Percentiles rank a stretch among this genome's conserved stretches.
phyloP scores from a whole-genome alignment of 2,797 vertebrate species.

The Selene dorsalis region DNA sequence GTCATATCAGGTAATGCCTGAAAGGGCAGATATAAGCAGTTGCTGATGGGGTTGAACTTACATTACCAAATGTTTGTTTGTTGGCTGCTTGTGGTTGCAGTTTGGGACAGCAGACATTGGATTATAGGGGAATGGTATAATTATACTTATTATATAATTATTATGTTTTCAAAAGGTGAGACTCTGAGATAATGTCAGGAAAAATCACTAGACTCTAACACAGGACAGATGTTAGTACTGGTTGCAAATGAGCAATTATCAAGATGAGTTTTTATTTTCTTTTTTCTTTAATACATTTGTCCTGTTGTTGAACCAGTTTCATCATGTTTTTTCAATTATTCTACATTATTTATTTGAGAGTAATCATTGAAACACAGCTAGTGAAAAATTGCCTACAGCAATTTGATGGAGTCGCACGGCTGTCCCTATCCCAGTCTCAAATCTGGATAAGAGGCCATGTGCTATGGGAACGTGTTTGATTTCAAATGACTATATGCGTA shows the following conservation, averaged over 20 bases:
- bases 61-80: background rate
- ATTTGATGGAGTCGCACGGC: background rate
- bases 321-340: too few relatives aligned
- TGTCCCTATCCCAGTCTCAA: background rate
- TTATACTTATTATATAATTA: too few relatives aligned
- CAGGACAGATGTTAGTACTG: background rate
- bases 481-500: background rate
- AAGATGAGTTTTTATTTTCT: too few relatives aligned
- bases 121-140: background rate
- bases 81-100: background rate
- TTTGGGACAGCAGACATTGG: background rate
- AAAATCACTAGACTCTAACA: background rate
- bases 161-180: background rate
- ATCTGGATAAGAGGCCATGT: background rate
- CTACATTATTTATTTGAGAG: background rate
- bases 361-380: background rate
- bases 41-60: background rate
- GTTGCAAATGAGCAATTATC: too few relatives aligned
- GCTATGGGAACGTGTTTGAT: background rate
- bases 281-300: background rate
- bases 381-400: too few relatives aligned
- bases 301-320: background rate
- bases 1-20: background rate
- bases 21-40: background rate
- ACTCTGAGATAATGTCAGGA: background rate